A percentile compares a stretch with the other conserved stretches of the same genome.
phyloP scores from a whole-genome alignment of 2,113 vertebrate species.

The Lagopus muta region DNA sequence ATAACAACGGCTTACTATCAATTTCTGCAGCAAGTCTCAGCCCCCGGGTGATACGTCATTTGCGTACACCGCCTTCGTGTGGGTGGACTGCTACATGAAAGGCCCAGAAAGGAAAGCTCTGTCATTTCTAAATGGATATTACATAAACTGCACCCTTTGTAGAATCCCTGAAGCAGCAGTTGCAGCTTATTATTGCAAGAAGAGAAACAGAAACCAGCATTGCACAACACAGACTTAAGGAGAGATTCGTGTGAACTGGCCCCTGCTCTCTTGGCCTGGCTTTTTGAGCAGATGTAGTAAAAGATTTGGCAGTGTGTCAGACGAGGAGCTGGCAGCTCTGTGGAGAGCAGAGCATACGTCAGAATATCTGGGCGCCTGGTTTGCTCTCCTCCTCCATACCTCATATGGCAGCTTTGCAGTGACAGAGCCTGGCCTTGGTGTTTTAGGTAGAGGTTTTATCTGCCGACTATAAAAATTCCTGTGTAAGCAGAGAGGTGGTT shows the following conservation, averaged over 20 bases:
- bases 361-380: background rate
- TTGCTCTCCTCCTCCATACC: background rate
- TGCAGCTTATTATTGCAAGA: constrained; percentile 18
- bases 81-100: constrained; percentile 70
- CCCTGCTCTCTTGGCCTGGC: background rate
- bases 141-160: constrained; percentile 55
- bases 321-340: background rate
- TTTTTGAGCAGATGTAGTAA: background rate
- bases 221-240: constrained; percentile 10
- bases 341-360: background rate
- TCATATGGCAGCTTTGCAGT: background rate
- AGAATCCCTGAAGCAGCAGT: constrained; percentile 65
- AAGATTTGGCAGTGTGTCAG: background rate
- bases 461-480: background rate
- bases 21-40: constrained; percentile 56
- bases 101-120: constrained; percentile 62
- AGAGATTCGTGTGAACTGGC: background rate
- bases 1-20: constrained; percentile 59
- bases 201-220: constrained; percentile 57
- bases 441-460: background rate
- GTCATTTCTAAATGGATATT: constrained; percentile 64
- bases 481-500: background rate
- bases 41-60: constrained; percentile 40
- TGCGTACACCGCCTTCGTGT: constrained; percentile 45
- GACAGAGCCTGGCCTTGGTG: background rate